phyloP scores from a whole-genome alignment of 1,140 invertebrate genomes.

The Apis laboriosa region DNA sequence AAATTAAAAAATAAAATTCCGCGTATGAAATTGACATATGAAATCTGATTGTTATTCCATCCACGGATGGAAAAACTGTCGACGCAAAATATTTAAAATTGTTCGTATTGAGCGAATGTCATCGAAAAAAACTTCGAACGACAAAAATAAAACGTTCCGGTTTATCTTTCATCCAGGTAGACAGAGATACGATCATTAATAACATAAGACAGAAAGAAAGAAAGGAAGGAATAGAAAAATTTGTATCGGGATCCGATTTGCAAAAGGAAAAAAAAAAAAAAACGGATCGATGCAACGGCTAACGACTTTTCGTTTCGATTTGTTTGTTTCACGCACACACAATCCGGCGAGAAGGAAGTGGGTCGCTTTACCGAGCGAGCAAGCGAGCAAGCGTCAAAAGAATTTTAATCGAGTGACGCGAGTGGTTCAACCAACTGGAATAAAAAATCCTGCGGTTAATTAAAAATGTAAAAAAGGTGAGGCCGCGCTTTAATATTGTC shows the following conservation, averaged over 20 bases:
- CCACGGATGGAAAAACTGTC: background rate
- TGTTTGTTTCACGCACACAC: background rate
- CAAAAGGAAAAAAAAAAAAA: too few species aligned
- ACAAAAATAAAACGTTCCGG: background rate
- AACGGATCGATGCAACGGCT: background rate
- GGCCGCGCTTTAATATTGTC: slow-evolving; percentile 29
- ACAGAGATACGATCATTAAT: background rate
- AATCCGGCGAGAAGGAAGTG: too few species aligned
- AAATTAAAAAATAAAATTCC: background rate
- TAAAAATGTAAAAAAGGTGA: slow-evolving; percentile 34
- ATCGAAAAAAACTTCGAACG: background rate
- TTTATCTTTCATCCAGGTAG: background rate
- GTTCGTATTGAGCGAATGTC: background rate
- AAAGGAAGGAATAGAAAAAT: background rate
- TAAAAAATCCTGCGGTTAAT: slow-evolving; percentile 40
- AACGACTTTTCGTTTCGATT: background rate
- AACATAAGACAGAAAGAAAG: too few species aligned
- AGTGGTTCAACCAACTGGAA: background rate
- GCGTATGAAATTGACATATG: background rate
- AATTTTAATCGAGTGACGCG: slow-evolving; percentile 31
- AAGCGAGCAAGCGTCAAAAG: background rate
- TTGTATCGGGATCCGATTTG: background rate
- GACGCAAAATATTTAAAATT: background rate
- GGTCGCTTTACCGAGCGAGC: too few species aligned
- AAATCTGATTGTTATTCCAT: background rate